Conservation (phyloP, 2,888 invertebrate genomes). For the Drosophila koepferae region DNA sequence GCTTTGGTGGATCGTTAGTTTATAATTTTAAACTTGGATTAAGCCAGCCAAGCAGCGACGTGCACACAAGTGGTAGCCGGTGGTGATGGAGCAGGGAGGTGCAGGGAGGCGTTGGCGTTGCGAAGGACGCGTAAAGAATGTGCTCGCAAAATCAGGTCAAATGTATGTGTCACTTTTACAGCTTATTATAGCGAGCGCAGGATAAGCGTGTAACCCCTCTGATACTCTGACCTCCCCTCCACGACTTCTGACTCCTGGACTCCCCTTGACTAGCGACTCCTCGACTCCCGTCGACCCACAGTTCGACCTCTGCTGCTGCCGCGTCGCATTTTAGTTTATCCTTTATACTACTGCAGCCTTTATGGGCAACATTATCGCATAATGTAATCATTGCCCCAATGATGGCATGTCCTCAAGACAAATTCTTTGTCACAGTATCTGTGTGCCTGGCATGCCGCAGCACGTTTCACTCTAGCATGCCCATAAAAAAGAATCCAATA, state of each 20-base stretch:
- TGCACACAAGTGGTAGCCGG: conserved; percentile 15
- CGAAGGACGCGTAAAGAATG: conserved; percentile 59
- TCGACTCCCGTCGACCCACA: background rate
- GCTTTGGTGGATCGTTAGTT: conserved; percentile 75
- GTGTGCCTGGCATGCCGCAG: conserved; percentile 5
- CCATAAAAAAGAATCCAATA: conserved; percentile 57
- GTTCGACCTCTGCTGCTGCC: conserved; percentile 13
- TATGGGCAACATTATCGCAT: conserved; percentile 80
- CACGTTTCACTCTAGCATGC: conserved; percentile 2
- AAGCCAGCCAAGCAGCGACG: conserved; percentile 57
- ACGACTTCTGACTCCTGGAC: background rate
- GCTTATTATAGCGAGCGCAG: conserved; percentile 73
- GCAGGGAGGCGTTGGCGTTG: too few relatives aligned
- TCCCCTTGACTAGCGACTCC: background rate
- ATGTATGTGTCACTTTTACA: conserved; percentile 80
- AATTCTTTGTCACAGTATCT: conserved; percentile 70
- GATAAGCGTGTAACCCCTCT: conserved; percentile 20
- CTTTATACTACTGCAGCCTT: conserved; percentile 62
- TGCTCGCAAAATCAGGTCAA: conserved; percentile 76
- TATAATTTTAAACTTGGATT: conserved; percentile 82
- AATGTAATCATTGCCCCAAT: conserved; percentile 81
- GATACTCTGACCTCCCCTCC: background rate
- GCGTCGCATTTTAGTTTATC: conserved; percentile 31
- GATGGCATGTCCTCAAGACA: conserved; percentile 80
- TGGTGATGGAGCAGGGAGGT: background rate